These are phyloP conservation scores for Augochlora pura DNA, from an alignment of 1,140 invertebrate genomes.

Conservation along the genomic window DNA sequence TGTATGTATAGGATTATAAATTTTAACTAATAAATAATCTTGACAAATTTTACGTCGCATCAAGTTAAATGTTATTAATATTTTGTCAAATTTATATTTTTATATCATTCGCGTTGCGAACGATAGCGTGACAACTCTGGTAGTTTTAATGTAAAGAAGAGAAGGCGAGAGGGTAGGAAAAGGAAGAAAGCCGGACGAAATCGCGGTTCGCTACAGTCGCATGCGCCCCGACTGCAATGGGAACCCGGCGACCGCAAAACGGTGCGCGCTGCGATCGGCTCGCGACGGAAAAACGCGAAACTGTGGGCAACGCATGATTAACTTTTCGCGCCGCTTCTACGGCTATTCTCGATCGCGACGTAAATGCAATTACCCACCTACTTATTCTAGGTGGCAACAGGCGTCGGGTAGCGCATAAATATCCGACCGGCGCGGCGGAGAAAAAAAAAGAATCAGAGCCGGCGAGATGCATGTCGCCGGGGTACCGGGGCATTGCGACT, in stretches of 20 bases:
- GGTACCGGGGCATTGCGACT: background rate
- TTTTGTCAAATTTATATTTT: too few relatives aligned
- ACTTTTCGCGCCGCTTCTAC: slow-evolving; percentile 43
- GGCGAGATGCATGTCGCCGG: slow-evolving; percentile 23
- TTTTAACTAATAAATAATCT: too few relatives aligned
- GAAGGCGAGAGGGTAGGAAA: too few relatives aligned
- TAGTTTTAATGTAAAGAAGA: too few relatives aligned
- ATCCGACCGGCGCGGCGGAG: background rate
- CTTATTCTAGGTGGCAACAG: slow-evolving; percentile 43
- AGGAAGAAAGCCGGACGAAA: too few relatives aligned
- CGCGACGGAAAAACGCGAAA: slow-evolving; percentile 3
- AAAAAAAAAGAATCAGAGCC: slow-evolving; percentile 20
- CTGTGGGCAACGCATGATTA: slow-evolving; percentile 49
- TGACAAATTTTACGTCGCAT: too few relatives aligned
- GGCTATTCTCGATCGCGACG: slow-evolving; percentile 38
- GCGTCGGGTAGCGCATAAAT: slow-evolving; percentile 43
- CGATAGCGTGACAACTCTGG: too few relatives aligned
- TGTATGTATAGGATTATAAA: too few relatives aligned
- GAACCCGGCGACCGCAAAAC: background rate
- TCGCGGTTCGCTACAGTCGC: background rate
- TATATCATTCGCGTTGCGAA: too few relatives aligned
- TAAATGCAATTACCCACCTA: slow-evolving; percentile 58
- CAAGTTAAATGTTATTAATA: too few relatives aligned
- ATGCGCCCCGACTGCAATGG: background rate
- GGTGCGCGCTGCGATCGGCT: background rate